Evolutionary conservation across 1,140 invertebrate species (phyloP).

Genomic region (Armadillidium nasatum): DNA sequence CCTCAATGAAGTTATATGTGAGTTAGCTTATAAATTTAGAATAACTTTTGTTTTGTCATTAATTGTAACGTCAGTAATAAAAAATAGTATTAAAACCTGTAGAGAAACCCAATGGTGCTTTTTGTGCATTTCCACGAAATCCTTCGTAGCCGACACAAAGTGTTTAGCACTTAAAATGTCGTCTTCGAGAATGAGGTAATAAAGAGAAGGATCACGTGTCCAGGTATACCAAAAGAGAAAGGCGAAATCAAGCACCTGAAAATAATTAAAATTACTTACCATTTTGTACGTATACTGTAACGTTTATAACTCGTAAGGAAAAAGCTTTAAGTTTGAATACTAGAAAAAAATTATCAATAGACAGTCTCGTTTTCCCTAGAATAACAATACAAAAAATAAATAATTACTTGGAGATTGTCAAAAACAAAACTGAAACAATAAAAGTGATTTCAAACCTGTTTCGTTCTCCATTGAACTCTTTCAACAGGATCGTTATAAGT

Average conservation of each 20-base stretch:
- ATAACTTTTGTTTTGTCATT: too few relatives aligned
- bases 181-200: constrained; percentile 51
- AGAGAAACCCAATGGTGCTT: constrained; percentile 47
- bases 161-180: constrained; percentile 48
- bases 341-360: too few relatives aligned
- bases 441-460: constrained; percentile 47
- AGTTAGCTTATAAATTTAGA: too few relatives aligned
- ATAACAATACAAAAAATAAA: too few relatives aligned
- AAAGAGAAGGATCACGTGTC: constrained; percentile 45
- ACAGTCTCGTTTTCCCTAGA: too few relatives aligned
- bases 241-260: constrained; percentile 47
- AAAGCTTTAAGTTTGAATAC: too few relatives aligned
- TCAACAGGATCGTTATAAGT: constrained; percentile 48
- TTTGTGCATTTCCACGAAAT: constrained; percentile 43
- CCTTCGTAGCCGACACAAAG: constrained; percentile 47
- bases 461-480: constrained; percentile 49
- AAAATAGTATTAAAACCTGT: constrained; percentile 45
- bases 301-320: too few relatives aligned
- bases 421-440: neutral
- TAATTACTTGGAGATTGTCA: neutral
- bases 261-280: too few relatives aligned
- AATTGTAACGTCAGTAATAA: too few relatives aligned
- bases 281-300: too few relatives aligned
- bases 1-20: too few relatives aligned
- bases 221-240: constrained; percentile 48